phyloP scores from a whole-genome alignment of 2,113 vertebrate species.

The Notothenia coriiceps region DNA sequence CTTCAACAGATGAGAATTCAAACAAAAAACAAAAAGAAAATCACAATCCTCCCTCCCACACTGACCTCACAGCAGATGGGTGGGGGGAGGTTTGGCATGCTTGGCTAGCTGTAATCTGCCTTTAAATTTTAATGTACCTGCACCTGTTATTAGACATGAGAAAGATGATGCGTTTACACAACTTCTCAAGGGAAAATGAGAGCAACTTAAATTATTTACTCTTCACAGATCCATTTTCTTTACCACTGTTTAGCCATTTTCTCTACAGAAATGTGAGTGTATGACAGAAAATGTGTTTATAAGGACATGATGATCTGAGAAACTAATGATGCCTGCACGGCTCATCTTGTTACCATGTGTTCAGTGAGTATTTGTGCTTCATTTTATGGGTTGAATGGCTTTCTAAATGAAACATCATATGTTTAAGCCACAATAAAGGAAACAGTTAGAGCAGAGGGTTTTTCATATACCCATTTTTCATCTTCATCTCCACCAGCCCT shows the following conservation, averaged over 20 bases:
- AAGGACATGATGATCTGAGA: background rate
- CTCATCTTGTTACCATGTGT: conserved; percentile 20
- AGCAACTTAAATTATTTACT: conserved; percentile 46
- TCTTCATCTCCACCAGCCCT: conserved; percentile 37
- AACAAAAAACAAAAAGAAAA: background rate
- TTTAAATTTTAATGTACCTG: conserved; percentile 52
- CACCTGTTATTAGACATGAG: conserved; percentile 45
- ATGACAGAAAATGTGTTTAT: background rate
- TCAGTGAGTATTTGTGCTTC: conserved; percentile 32
- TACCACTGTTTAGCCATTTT: conserved; percentile 7
- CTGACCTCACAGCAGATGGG: conserved; percentile 14
- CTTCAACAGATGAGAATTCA: conserved; percentile 14
- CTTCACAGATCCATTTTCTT: background rate
- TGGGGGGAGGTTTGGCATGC: background rate
- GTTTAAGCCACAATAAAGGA: conserved; percentile 54
- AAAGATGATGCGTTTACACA: conserved; percentile 43
- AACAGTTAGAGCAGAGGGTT: conserved; percentile 18
- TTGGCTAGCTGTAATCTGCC: conserved; percentile 35
- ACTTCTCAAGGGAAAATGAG: conserved; percentile 35
- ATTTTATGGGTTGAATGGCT: conserved; percentile 51
- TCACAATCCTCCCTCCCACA: conserved; percentile 3
- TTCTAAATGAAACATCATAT: conserved; percentile 40
- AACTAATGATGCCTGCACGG: conserved; percentile 22
- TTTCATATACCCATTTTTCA: conserved; percentile 26
- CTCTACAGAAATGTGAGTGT: background rate